Evolutionary conservation across 2,113 vertebrate genomes (phyloP).

Genomic region (Calidris pugnax): DNA sequence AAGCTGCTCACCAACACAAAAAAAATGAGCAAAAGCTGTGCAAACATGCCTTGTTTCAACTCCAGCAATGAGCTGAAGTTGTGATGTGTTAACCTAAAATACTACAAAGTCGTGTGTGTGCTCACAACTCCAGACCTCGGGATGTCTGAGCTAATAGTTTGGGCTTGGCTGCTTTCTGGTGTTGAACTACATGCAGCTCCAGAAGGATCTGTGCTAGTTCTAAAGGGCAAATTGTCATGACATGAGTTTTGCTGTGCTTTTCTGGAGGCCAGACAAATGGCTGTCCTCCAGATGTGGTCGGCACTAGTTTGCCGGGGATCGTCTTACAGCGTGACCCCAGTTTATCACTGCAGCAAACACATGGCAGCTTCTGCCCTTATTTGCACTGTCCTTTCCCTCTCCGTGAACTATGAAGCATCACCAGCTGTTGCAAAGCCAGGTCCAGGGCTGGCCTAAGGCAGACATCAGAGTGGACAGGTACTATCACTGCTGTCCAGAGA

Average conservation of each 20-base stretch:
- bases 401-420: background rate
- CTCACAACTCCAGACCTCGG: background rate
- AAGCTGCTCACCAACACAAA: background rate
- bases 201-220: background rate
- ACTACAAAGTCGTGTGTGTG: background rate
- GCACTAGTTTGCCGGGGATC: background rate
- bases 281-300: background rate
- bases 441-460: background rate
- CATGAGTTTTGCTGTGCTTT: background rate
- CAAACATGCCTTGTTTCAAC: background rate
- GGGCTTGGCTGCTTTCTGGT: background rate
- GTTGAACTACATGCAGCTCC: background rate
- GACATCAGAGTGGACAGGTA: background rate
- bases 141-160: background rate
- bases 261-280: slow-evolving; percentile 17
- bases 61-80: background rate
- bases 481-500: background rate
- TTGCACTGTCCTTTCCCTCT: background rate
- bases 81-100: background rate
- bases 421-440: background rate
- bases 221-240: slow-evolving; percentile 7
- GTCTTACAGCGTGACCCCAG: background rate
- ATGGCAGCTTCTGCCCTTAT: background rate
- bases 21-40: background rate
- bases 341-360: background rate